Base-by-base conservation (phyloP, 2,888 invertebrate species). In the Sarcophaga subvicina region DNA sequence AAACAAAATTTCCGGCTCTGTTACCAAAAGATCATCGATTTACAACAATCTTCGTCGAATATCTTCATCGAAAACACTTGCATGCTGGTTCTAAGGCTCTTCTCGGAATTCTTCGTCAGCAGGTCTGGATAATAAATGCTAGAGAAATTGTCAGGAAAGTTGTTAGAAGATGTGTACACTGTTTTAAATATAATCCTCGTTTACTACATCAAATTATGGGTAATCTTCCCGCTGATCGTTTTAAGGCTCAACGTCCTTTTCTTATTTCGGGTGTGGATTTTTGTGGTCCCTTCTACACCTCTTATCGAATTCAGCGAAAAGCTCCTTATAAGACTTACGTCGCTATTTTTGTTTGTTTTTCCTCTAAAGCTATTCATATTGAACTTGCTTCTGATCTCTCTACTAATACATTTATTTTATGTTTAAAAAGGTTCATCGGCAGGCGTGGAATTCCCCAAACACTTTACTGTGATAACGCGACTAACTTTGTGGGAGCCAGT, bases 351-450 rank as follows among this genome's bases (percentile, higher is more conserved):
- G 80, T 72, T 73, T 89, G 88, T 82, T 89, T 89, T 67, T 54
- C 86, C 2, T 86, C 84, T 10, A 84, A 88, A 70, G 88, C 88
- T n/a, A 76, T 87, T 22, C 82, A 88, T 79, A 80, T 88, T 20
- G 88, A 88, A 85, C 47, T 87, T 54, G 85, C 87, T 27, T 80
- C 88, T 4, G 82, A 89, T 66, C 66, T 88, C 3, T 88, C 88
- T 10, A 79, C 88, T 70, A 85, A 87, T 69, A 80, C 69, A 14
- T 89, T 88, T 64, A 67, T 88, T 72, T 72, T 85, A n/a, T 72
- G 85, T 11, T 69, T 88, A 8, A 88, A 85, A 77, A 80, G 85
- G 64, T 69, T 47, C 47, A 47, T 47, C 6, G 37, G 64, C 10
- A 45, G 75, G 25, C 54, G 64, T 75, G 75, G 75, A 8, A 49